Base-by-base conservation (phyloP, 1,140 invertebrate genomes). In the Brachionus paranguensis region DNA sequence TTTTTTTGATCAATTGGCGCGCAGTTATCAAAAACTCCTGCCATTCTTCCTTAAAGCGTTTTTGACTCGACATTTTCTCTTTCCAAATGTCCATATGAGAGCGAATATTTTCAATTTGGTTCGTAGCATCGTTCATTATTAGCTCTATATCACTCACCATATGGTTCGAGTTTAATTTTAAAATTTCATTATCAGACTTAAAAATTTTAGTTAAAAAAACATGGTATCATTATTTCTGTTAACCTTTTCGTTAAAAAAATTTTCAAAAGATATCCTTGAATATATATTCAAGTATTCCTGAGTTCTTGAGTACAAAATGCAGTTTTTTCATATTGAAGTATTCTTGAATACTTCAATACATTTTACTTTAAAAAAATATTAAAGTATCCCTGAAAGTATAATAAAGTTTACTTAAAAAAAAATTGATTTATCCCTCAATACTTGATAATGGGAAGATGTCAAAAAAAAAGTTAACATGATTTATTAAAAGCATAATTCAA, bases 11-110 rank as follows among this genome's bases (percentile, higher is more conserved):
- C 33, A 94, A 93, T 91, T 91, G 93, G 70, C 92, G 92, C 85
- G 93, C 93, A 88, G 94, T 93, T 86, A 92, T 92, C 86, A 94
- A 90, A 87, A 92, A 93, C 87, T 92, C 90, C 86, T 94, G 92
- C 88, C 93, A 92, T 74, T 90, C 91, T 41, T 92, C 90, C 83
- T 92, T 90, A 88, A 94, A 92, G 83, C 92, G 92, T 86, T 92
- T 91, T 86, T 92, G 91, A 68, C 91, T 87, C 8, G 88, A 90
- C 43, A 93, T 90, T 72, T 91, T 89, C 85, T 92, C 91, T 85
- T 92, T 91, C 91, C 92, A 93, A 86, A 91, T 92, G 86, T 94
- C 91, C 91, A 93, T 93, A 84, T 91, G 91, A 85, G 53, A 68
- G 5, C 53, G 37, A 12, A 81, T 47, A 24, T 47, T 60, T n/a